These are phyloP conservation scores for Phaethon lepturus DNA, from an alignment of 2,113 vertebrate species.

Conservation along the genomic window DNA sequence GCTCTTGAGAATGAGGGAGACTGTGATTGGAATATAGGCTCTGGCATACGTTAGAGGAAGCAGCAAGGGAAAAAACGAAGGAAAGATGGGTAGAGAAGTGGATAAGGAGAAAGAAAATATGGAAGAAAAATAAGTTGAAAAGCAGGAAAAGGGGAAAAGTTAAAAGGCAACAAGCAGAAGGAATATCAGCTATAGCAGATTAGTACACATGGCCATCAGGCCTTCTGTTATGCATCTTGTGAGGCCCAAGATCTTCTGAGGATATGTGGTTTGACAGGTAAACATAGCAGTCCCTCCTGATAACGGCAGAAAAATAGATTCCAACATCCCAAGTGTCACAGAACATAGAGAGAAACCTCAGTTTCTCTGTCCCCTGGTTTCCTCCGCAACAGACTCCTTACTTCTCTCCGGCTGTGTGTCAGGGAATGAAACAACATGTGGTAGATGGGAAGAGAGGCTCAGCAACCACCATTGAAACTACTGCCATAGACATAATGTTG, in stretches of 20 bases:
- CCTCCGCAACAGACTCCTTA: not conserved
- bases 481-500: not conserved
- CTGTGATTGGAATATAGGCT: not conserved
- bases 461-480: not conserved
- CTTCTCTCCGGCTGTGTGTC: not conserved
- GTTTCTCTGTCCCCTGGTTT: not conserved
- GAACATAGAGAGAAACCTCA: not conserved
- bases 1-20: not conserved
- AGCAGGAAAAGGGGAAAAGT: not conserved
- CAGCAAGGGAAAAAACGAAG: not conserved
- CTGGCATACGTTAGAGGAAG: not conserved
- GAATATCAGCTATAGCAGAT: not conserved
- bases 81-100: not conserved
- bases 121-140: not conserved
- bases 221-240: accelerated
- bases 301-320: not conserved
- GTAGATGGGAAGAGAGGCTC: not conserved
- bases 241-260: not conserved
- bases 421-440: not conserved
- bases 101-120: not conserved
- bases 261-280: not conserved
- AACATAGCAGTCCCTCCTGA: not conserved
- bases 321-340: not conserved
- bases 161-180: not conserved
- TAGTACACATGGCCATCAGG: not conserved